These are phyloP conservation scores for Diogma glabrata DNA, from an alignment of 2,888 invertebrate species.

Conservation along the genomic window DNA sequence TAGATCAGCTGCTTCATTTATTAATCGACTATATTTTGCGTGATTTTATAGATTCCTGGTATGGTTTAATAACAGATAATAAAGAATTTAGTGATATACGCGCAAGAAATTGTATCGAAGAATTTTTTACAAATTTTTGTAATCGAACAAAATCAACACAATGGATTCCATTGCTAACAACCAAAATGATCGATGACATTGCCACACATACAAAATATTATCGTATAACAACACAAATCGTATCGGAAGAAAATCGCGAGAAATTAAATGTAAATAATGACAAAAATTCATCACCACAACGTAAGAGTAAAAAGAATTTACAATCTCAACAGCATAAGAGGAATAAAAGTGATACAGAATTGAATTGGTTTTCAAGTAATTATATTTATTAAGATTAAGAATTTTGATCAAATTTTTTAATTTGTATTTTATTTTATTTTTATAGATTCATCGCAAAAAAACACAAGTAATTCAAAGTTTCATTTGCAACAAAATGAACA, in stretches of 20 bases:
- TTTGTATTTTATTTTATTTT: not conserved
- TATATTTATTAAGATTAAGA: not conserved
- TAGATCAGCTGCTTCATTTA: conserved; percentile 20
- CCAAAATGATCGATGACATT: conserved; percentile 20
- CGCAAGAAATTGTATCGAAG: conserved; percentile 20
- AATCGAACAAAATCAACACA: conserved; percentile 18
- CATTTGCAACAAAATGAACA: conserved; percentile 18
- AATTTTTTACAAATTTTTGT: conserved; percentile 20
- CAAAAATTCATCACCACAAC: conserved; percentile 25
- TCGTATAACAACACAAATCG: conserved; percentile 18
- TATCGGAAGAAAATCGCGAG: conserved; percentile 14
- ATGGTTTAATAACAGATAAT: conserved; percentile 19
- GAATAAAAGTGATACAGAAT: conserved; percentile 63
- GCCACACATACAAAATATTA: conserved; percentile 20
- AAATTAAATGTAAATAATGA: conserved; percentile 27
- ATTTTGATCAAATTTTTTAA: not conserved
- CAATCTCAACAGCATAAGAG: conserved; percentile 42
- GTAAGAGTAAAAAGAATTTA: conserved; percentile 31
- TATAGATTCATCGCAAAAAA: conserved; percentile 15
- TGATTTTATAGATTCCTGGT: conserved; percentile 23
- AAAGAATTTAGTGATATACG: conserved; percentile 21
- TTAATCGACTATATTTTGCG: conserved; percentile 20
- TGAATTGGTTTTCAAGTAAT: conserved; percentile 50
- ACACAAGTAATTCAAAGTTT: conserved; percentile 21
- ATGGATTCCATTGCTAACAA: conserved; percentile 21